These are phyloP conservation scores for Peucedramus taeniatus DNA, from an alignment of 2,113 vertebrate species.

Conservation along the genomic window DNA sequence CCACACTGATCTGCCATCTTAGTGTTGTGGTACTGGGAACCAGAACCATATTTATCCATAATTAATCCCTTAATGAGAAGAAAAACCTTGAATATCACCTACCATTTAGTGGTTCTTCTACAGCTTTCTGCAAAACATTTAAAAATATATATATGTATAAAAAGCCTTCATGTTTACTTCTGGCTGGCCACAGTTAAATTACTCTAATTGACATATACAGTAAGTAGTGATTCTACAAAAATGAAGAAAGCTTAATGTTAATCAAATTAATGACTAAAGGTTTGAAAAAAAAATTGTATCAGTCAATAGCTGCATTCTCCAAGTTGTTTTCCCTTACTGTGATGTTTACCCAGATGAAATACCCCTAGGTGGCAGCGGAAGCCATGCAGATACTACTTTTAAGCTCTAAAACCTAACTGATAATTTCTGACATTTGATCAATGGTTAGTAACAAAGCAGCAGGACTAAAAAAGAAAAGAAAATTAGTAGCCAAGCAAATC, in stretches of 20 bases:
- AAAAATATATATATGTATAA: conserved; percentile 73
- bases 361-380: conserved; percentile 46
- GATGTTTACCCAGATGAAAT: not conserved
- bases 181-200: conserved; percentile 69
- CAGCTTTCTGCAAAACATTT: conserved; percentile 84
- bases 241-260: conserved; percentile 47
- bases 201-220: conserved; percentile 69
- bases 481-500: not conserved
- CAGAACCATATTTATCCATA: not conserved
- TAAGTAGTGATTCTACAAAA: conserved; percentile 69
- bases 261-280: not conserved
- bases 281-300: not conserved
- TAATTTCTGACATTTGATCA: not conserved
- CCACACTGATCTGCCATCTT: not conserved
- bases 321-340: not conserved
- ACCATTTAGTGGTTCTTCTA: conserved; percentile 84
- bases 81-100: conserved; percentile 69
- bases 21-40: not conserved
- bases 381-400: not conserved
- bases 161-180: conserved; percentile 67
- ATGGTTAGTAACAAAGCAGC: conserved; percentile 18
- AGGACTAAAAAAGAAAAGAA: not conserved
- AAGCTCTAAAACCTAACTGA: not conserved
- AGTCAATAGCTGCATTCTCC: not conserved
- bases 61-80: conserved; percentile 31